A percentile compares a stretch with the other conserved stretches of the same genome.
These are phyloP conservation scores for Dendrolimus kikuchii DNA, from an alignment of 1,140 invertebrate species.

Conservation along the genomic window DNA sequence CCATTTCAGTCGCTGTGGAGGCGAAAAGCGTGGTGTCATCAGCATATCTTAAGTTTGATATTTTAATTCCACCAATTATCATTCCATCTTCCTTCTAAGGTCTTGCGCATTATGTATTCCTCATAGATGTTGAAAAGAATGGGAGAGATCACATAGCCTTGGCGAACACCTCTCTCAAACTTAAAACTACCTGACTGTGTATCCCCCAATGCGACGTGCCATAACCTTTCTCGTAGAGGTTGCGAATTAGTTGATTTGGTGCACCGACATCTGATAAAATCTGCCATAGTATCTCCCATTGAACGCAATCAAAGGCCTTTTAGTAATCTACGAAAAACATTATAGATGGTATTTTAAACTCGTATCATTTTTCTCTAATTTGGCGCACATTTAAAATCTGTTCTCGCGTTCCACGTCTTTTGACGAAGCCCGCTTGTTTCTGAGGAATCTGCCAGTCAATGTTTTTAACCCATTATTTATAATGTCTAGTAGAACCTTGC, in stretches of 20 bases:
- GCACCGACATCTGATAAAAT: constrained; percentile 12
- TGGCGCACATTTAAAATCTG: constrained; percentile 17
- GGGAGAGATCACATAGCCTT: constrained; percentile 14
- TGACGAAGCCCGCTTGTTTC: constrained; percentile 21
- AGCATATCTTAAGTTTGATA: constrained; percentile 11
- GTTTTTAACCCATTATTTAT: constrained; percentile 13
- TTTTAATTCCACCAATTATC: constrained; percentile 4
- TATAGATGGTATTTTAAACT: constrained; percentile 8
- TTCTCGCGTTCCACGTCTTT: constrained; percentile 20
- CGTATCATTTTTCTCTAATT: constrained; percentile 10
- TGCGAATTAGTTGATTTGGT: constrained; percentile 6
- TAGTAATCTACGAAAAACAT: constrained; percentile 15
- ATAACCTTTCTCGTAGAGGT: constrained; percentile 5
- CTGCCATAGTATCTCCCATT: constrained; percentile 10
- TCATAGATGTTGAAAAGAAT: constrained; percentile 18
- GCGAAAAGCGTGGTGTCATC: constrained; percentile 6
- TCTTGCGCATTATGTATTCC: constrained; percentile 13
- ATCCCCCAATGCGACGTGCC: constrained; percentile 6
- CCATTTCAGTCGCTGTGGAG: not conserved
- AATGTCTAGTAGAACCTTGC: constrained; percentile 22
- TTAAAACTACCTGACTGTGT: constrained; percentile 5
- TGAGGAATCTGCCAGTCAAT: constrained; percentile 11
- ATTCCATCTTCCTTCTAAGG: constrained; percentile 7
- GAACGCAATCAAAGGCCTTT: constrained; percentile 17
- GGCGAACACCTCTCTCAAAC: constrained; percentile 13